These are phyloP conservation scores for Meda fulgida DNA, from an alignment of 2,797 vertebrate species.

Conservation along the genomic window DNA sequence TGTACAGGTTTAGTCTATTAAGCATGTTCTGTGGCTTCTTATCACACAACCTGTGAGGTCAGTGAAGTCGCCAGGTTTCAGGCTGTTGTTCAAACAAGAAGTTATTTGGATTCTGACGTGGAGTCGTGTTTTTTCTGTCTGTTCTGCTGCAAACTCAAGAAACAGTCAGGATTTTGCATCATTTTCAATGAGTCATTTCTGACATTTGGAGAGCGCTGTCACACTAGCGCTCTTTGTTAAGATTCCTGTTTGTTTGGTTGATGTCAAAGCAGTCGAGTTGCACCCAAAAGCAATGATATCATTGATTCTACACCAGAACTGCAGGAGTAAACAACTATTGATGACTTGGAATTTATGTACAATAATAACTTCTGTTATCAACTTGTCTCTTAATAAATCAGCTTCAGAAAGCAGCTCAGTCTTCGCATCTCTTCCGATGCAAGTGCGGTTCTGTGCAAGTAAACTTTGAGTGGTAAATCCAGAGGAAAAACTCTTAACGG, in stretches of 20 bases:
- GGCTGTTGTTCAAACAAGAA: neutral
- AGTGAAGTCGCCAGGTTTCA: neutral
- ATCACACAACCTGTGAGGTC: constrained; percentile 14
- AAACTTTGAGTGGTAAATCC: neutral
- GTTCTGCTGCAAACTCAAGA: neutral
- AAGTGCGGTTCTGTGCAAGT: neutral
- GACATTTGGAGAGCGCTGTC: neutral
- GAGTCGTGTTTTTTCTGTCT: neutral
- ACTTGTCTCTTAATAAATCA: neutral
- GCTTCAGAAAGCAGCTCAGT: neutral
- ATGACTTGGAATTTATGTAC: neutral
- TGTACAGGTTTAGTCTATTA: constrained; percentile 15
- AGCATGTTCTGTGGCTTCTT: neutral
- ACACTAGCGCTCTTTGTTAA: neutral
- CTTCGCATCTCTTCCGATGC: neutral
- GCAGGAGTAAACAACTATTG: neutral
- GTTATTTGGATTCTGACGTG: neutral
- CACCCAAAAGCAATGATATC: neutral
- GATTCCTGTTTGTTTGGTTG: neutral
- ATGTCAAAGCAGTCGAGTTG: neutral
- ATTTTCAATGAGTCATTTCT: neutral
- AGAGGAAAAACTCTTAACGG: neutral
- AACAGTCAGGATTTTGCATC: neutral
- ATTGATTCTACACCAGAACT: neutral
- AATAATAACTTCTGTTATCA: neutral